Percentiles rank a stretch among this genome's conserved stretches.
Evolutionary conservation across 1,140 invertebrate genomes (phyloP).

Genomic region (Drosophila truncata): DNA sequence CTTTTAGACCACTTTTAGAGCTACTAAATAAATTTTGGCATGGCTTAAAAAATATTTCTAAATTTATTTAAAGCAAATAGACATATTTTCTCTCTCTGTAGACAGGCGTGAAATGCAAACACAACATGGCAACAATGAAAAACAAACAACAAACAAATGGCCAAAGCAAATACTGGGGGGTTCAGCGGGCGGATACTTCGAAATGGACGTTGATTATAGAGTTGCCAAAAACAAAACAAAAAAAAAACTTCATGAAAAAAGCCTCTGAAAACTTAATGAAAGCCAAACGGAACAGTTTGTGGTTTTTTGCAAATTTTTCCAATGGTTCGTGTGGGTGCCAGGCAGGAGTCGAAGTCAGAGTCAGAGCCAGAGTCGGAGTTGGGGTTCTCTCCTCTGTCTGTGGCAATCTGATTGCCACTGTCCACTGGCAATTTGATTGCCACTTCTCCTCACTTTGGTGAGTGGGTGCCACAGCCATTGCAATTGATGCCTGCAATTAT

Average conservation of each 20-base stretch:
- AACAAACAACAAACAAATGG: constrained; percentile 35
- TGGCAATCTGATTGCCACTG: constrained; percentile 76
- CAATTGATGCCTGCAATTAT: constrained; percentile 81
- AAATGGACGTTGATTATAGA: constrained; percentile 75
- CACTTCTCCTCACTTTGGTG: constrained; percentile 15
- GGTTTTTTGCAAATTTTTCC: constrained; percentile 38
- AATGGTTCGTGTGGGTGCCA: constrained; percentile 36
- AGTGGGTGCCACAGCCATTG: constrained; percentile 27
- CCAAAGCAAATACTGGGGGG: constrained; percentile 12
- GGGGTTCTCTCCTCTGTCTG: constrained; percentile 32
- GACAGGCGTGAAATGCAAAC: constrained; percentile 75
- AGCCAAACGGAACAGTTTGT: constrained; percentile 66
- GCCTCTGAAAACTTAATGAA: constrained; percentile 75
- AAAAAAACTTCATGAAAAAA: constrained; percentile 5
- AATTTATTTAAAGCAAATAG: background rate
- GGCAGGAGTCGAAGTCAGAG: constrained; percentile 7
- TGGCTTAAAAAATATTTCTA: no score
- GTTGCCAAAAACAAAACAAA: constrained; percentile 21
- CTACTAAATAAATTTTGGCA: background rate
- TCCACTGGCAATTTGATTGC: constrained; percentile 49
- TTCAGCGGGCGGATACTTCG: constrained; percentile 16
- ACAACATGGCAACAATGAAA: constrained; percentile 38
- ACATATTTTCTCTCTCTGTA: background rate
- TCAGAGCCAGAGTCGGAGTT: background rate
- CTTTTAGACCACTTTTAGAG: no score